A percentile compares a stretch with the other conserved stretches of the same genome.
Evolutionary conservation across 1,140 invertebrate genomes (phyloP).

Genomic region (Venturia canescens): DNA sequence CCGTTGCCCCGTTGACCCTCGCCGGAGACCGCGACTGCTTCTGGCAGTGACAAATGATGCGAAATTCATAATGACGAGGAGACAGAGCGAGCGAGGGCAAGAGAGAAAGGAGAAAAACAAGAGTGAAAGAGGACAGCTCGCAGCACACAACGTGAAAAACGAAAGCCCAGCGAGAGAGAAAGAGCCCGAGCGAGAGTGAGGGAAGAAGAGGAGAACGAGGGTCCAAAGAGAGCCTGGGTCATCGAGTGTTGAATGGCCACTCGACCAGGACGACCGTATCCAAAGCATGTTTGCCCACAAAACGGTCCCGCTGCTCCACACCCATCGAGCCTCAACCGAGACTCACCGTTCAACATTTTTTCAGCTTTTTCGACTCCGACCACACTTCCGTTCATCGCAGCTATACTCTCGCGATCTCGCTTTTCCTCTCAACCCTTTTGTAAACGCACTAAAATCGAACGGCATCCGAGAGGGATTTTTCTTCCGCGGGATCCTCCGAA

Average conservation of each 20-base stretch:
- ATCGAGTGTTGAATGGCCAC: slow-evolving; percentile 53
- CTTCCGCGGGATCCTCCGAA: too few species aligned
- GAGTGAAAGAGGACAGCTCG: neutral
- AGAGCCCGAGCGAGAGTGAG: neutral
- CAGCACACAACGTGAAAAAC: neutral
- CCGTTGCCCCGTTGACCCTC: slow-evolving; percentile 10
- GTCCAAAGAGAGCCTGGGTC: slow-evolving; percentile 27
- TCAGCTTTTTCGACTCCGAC: neutral
- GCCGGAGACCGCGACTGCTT: neutral
- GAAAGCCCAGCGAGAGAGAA: too few species aligned
- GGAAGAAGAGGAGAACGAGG: neutral
- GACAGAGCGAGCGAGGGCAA: slow-evolving; percentile 20
- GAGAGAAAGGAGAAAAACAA: neutral
- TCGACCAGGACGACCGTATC: slow-evolving; percentile 53
- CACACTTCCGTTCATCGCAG: neutral
- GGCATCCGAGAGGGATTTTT: too few species aligned
- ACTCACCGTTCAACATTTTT: slow-evolving; percentile 13
- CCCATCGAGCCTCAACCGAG: neutral
- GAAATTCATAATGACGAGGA: neutral
- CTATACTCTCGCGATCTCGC: too few species aligned
- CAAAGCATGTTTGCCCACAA: slow-evolving; percentile 61
- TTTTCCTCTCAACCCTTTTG: too few species aligned
- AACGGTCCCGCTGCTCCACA: slow-evolving; percentile 40
- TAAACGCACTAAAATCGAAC: too few species aligned
- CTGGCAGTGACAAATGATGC: slow-evolving; percentile 36